Conservation (phyloP, 2,888 invertebrate genomes). For the Copidosoma aretas region DNA sequence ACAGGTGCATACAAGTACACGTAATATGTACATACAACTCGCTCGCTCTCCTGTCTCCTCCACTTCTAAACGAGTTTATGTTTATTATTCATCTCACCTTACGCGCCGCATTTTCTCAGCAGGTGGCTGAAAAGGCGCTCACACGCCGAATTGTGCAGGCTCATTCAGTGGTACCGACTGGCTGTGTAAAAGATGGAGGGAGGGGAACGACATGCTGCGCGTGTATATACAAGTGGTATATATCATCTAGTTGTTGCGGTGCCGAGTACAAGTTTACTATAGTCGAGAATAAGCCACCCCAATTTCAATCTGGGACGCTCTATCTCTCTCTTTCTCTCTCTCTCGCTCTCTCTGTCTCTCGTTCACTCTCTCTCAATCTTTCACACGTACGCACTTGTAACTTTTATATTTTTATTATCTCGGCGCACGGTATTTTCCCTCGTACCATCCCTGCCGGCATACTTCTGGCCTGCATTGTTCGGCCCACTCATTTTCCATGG, state of each 20-base stretch:
- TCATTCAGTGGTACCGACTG: background rate
- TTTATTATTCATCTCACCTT: conserved; percentile 32
- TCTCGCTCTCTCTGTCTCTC: background rate
- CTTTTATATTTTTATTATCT: too few relatives aligned
- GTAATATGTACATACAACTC: too few relatives aligned
- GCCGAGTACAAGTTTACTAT: conserved; percentile 23
- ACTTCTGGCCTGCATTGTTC: too few relatives aligned
- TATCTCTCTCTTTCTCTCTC: conserved; percentile 7
- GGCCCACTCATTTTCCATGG: too few relatives aligned
- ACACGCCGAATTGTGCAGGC: conserved; percentile 25
- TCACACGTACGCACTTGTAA: background rate
- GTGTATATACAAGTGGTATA: background rate
- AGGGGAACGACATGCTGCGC: background rate
- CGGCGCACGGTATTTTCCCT: too few relatives aligned
- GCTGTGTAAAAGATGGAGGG: conserved; percentile 2
- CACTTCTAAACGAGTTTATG: conserved; percentile 27
- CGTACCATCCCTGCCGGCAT: too few relatives aligned
- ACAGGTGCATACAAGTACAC: background rate
- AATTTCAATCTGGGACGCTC: background rate
- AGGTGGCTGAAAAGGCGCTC: conserved; percentile 28
- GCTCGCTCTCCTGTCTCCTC: conserved; percentile 6
- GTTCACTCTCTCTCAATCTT: background rate
- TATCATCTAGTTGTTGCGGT: too few relatives aligned
- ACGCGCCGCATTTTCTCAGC: conserved; percentile 34
- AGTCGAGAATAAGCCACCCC: too few relatives aligned